These are phyloP conservation scores for Pristionchus mayeri DNA, from an alignment of 2,888 invertebrate species.

Conservation along the genomic window DNA sequence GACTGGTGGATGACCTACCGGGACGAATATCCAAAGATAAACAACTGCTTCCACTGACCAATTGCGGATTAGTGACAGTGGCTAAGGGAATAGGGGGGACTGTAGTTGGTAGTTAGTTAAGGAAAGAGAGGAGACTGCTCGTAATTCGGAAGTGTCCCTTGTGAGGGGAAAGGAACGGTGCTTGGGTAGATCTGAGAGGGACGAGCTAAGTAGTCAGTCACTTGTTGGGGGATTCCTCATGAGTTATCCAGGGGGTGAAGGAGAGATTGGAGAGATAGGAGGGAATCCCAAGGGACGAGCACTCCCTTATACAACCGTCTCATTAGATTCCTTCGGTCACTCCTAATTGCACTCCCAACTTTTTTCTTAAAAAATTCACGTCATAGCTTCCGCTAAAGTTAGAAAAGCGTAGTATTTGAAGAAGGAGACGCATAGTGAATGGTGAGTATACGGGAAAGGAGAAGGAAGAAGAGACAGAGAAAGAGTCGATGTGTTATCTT, in stretches of 20 bases:
- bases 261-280: not conserved
- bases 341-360: not conserved
- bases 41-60: no score
- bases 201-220: conserved; percentile 40
- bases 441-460: no score
- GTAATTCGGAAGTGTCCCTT: not conserved
- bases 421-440: not conserved
- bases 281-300: not conserved
- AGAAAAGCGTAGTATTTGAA: no score
- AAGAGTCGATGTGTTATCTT: not conserved
- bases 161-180: conserved; percentile 9
- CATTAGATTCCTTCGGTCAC: not conserved
- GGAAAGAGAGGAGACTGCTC: no score
- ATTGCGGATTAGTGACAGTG: no score
- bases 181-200: conserved; percentile 11
- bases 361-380: not conserved
- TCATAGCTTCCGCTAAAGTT: not conserved
- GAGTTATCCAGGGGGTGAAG: not conserved
- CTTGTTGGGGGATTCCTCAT: not conserved
- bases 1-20: no score
- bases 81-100: no score
- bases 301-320: not conserved
- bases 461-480: not conserved
- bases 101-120: no score
- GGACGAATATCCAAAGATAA: no score